Percentiles rank a stretch among this genome's conserved stretches.
These are phyloP conservation scores for Danio tinwini DNA, from an alignment of 2,797 vertebrate genomes.

Conservation along the genomic window DNA sequence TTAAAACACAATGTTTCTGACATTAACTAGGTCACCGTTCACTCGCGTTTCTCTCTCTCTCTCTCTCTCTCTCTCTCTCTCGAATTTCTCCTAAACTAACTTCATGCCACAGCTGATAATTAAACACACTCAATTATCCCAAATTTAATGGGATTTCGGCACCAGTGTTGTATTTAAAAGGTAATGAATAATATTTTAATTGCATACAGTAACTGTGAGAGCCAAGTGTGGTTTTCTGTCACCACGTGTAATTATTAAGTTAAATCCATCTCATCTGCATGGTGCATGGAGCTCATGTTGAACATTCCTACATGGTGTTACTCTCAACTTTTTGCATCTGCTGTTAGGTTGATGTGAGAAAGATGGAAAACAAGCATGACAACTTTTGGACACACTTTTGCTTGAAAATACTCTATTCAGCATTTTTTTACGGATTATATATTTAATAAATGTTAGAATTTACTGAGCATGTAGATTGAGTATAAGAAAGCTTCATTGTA, in stretches of 20 bases:
- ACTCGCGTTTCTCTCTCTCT: conserved; percentile 31
- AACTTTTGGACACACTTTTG: background rate
- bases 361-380: background rate
- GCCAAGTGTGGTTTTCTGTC: conserved; percentile 77
- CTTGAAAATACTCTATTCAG: background rate
- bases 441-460: background rate
- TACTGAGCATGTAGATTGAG: background rate
- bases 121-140: conserved; percentile 87
- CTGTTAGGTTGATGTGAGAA: background rate
- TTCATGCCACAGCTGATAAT: conserved; percentile 80
- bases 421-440: background rate
- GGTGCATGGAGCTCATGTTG: conserved; percentile 40
- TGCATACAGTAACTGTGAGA: conserved; percentile 83
- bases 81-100: conserved; percentile 78
- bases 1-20: conserved; percentile 83
- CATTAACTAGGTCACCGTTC: conserved; percentile 80
- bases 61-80: conserved; percentile 57
- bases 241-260: conserved; percentile 82
- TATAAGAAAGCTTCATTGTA: too few species aligned
- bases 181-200: conserved; percentile 89
- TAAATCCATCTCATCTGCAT: conserved; percentile 59
- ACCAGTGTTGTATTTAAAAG: conserved; percentile 85
- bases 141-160: conserved; percentile 86
- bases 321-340: conserved; percentile 10
- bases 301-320: conserved; percentile 15